phyloP scores from a whole-genome alignment of 1,140 invertebrate species.

The Brachionus angularis region DNA sequence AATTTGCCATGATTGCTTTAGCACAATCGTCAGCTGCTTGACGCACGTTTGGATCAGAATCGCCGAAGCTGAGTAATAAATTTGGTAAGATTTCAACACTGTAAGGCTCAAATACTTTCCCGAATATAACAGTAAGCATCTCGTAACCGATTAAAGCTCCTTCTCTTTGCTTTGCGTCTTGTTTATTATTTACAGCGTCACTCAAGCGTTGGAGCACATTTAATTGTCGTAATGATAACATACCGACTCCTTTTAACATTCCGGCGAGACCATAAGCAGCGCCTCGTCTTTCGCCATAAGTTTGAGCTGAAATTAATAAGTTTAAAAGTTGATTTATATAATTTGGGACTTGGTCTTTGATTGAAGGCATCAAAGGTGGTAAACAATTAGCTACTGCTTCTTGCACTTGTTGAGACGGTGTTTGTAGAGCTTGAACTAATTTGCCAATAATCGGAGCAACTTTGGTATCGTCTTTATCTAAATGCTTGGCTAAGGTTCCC shows the following conservation, averaged over 20 bases:
- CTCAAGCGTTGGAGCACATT: constrained; percentile 91
- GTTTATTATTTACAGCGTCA: constrained; percentile 90
- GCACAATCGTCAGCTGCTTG: constrained; percentile 72
- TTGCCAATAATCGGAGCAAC: constrained; percentile 85
- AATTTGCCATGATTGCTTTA: constrained; percentile 89
- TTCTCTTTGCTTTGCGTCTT: constrained; percentile 85
- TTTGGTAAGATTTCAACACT: constrained; percentile 93
- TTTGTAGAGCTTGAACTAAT: constrained; percentile 82
- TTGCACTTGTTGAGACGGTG: constrained; percentile 92
- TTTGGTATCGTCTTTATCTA: constrained; percentile 81
- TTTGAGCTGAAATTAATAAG: constrained; percentile 82
- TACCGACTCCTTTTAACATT: constrained; percentile 88
- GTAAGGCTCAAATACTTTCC: constrained; percentile 94
- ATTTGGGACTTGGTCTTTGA: constrained; percentile 79
- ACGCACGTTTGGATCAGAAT: constrained; percentile 72
- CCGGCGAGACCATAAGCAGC: constrained; percentile 59
- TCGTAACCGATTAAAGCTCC: constrained; percentile 95
- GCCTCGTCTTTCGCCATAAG: constrained; percentile 88
- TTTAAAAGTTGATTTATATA: constrained; percentile 80
- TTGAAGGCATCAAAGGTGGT: constrained; percentile 81
- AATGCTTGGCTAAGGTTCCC: constrained; percentile 88
- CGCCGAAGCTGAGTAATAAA: constrained; percentile 89
- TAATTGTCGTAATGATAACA: constrained; percentile 85
- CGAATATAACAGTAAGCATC: constrained; percentile 89
- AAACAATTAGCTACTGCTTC: constrained; percentile 94